Conservation (phyloP, 1,140 invertebrate genomes). For the Mizuhopecten yessoensis region DNA sequence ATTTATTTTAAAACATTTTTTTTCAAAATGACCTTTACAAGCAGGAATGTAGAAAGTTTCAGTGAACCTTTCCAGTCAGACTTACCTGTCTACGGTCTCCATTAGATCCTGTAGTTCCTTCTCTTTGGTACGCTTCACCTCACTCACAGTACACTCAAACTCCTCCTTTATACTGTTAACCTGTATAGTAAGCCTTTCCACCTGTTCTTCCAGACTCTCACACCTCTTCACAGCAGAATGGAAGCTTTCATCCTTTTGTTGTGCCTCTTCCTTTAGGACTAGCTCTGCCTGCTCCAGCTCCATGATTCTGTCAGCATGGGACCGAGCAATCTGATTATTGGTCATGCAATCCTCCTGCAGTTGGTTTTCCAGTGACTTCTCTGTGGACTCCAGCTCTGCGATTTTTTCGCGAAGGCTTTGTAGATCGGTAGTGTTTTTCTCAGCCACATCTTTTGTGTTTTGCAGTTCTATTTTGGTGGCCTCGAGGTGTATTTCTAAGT, state of each 20-base stretch:
- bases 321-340: conserved; percentile 31
- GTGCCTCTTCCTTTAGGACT: conserved; percentile 48
- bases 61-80: no score
- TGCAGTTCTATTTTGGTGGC: conserved; percentile 54
- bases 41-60: no score
- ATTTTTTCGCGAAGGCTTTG: conserved; percentile 49
- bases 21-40: no score
- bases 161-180: conserved; percentile 4
- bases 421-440: not conserved
- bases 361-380: conserved; percentile 51
- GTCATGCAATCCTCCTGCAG: conserved; percentile 47
- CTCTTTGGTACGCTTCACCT: not conserved
- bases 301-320: conserved; percentile 59
- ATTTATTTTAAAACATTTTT: no score
- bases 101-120: conserved; percentile 7
- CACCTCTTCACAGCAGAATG: conserved; percentile 2
- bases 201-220: conserved; percentile 10
- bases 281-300: conserved; percentile 50
- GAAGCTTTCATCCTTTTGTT: not conserved
- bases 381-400: conserved; percentile 45
- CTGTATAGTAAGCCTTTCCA: conserved; percentile 19
- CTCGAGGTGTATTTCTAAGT: conserved; percentile 58
- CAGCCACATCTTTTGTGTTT: conserved; percentile 41
- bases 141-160: conserved; percentile 41
- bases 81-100: not conserved